Evolutionary conservation across 1,140 invertebrate genomes (phyloP), one percentile per base, ranked within the genome.

Genomic region (Musca domestica): DNA sequence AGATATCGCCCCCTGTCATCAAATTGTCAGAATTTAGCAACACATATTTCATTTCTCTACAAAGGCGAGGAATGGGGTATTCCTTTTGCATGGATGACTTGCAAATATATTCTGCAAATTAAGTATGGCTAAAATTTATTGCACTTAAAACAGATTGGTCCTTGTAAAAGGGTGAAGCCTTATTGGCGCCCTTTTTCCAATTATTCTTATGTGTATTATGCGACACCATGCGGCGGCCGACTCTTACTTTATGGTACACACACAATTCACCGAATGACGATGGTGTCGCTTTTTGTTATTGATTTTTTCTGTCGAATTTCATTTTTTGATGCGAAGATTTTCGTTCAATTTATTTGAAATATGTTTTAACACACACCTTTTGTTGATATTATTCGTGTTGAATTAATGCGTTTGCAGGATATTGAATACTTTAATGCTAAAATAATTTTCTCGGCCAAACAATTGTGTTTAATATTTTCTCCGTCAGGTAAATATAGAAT

Each of bases 151-250:
- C 27, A 30, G 3, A 30, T n/a, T n/a, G n/a, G 27, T 30, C 27
- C 27, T 9, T n/a, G n/a, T n/a, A n/a, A n/a, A n/a, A n/a, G n/a
- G n/a, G n/a, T n/a, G n/a, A 30, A 30, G 9, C 34, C 2, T 41
- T 5, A 12, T 41, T 41, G 5, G 34, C 34, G 34, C 34, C 34
- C 10, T 9, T 7, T 7, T 41, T 10, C 34, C 10, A 10, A 7
- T 66, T 86, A 85, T 7, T 82, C 82, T 23, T 84, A 10, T 41
- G 9, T 30, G 27, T 30, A 12, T 41, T 41, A 61, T 34, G 56
- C 56, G 56, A 61, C 56, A 61, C 56, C 56, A 61, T 19, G 56
- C 56, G 27, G 56, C 27, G 19, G 19, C 19, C 27, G 10, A n/a
- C 19, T 17, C 27, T 19, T 41, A 41, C 27, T 61, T 61, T 34